phyloP scores from a whole-genome alignment of 2,113 vertebrate genomes.

The Garra rufa region DNA sequence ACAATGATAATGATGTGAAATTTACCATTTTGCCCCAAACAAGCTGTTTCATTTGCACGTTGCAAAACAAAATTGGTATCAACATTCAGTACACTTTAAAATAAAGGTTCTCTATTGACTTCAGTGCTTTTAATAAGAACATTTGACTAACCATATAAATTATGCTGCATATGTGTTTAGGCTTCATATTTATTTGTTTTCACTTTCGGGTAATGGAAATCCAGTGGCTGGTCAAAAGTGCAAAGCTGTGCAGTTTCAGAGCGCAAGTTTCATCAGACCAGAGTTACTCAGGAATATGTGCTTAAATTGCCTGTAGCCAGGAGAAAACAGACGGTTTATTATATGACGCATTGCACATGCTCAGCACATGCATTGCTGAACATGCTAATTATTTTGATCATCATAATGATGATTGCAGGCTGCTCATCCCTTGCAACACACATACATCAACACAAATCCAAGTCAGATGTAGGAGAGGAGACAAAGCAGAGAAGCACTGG shows the following conservation, averaged over 20 bases:
- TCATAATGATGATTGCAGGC: background rate
- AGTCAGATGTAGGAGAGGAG: background rate
- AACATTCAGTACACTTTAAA: background rate
- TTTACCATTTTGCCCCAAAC: background rate
- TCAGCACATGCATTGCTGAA: constrained; percentile 36
- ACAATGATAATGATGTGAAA: background rate
- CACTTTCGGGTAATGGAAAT: background rate
- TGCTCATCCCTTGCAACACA: background rate
- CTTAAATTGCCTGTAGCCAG: background rate
- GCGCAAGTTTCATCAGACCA: background rate
- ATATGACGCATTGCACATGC: background rate
- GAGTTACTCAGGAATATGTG: constrained; percentile 9
- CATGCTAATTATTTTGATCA: constrained; percentile 14
- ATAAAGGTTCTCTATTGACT: background rate
- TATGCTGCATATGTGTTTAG: background rate
- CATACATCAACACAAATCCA: background rate
- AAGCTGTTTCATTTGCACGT: background rate
- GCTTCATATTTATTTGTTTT: background rate
- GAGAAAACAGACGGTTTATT: constrained; percentile 10
- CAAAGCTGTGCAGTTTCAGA: constrained; percentile 6
- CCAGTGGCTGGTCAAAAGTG: constrained; percentile 12
- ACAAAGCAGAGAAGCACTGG: background rate
- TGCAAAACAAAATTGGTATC: background rate
- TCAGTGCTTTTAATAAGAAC: too few relatives aligned
- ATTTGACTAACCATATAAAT: too few relatives aligned